Conservation (phyloP, 2,113 vertebrate genomes). For the Tympanuchus pallidicinctus region DNA sequence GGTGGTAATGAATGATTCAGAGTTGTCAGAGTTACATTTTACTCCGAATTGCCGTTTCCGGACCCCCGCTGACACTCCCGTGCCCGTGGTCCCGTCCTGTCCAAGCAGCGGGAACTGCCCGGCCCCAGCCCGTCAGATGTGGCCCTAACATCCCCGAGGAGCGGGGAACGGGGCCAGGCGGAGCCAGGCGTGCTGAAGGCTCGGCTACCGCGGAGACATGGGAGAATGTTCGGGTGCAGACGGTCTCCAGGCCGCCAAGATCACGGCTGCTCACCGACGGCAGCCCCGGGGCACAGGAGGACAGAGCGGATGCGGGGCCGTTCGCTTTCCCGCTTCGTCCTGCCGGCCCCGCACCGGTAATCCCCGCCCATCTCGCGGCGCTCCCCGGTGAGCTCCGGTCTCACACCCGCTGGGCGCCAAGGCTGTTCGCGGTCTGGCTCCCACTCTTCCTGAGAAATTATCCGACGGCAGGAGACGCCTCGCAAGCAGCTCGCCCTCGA, state of each 20-base stretch:
- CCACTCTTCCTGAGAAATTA: background rate
- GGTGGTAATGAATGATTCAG: conserved; percentile 91
- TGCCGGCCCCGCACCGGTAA: background rate
- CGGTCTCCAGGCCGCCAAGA: background rate
- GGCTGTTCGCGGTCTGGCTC: background rate
- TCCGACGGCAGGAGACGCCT: background rate
- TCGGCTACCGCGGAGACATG: background rate
- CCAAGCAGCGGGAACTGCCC: background rate
- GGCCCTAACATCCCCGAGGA: background rate
- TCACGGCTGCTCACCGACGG: no score
- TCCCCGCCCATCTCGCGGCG: background rate
- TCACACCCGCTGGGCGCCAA: background rate
- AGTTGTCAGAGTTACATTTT: conserved; percentile 81
- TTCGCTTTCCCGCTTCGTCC: background rate
- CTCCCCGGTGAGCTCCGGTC: background rate
- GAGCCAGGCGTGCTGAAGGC: background rate
- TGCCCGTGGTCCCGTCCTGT: background rate
- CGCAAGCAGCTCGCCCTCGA: background rate
- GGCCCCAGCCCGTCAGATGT: fast-evolving
- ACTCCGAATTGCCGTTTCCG: conserved; percentile 73
- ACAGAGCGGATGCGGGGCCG: background rate
- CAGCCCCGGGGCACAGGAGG: background rate
- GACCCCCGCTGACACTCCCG: conserved; percentile 5
- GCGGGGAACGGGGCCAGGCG: background rate
- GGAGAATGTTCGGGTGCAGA: background rate